Base-by-base conservation (phyloP, 2,888 invertebrate genomes). In the Globia sparganii region DNA sequence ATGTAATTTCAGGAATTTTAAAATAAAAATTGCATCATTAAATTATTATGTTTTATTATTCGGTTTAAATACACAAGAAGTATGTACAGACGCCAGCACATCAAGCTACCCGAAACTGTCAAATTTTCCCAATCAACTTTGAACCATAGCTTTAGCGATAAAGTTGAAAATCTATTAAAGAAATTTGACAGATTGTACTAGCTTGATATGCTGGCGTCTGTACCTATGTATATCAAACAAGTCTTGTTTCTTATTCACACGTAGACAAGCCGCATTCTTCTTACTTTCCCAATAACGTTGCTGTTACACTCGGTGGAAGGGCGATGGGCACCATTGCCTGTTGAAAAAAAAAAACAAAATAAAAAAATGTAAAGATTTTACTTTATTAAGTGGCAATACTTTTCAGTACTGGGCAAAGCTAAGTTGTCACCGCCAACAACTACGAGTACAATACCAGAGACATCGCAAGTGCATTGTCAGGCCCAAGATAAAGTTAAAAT, bases 221-320 rank as follows among this genome's bases (percentile, higher is more conserved):
- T n/a, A n/a, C n/a, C 4, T 2, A 1, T 1, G 11, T 34, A 28
- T 25, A 4, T 37, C 4, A 18, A 46, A 21, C 11, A 40, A 31
- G 25, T 49, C 21, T 31, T 53, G 1, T 31, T n/a, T 49, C 1
- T 76, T 21, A 21, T 21, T 13, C 18, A 13, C 18, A 28, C 5
- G 11, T 69, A 49, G 46, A 9, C 3, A 58, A 43, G 2, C 9
- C 31, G n/a, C 2, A 34, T 15, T 46, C 9, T 46, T 18, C 9
- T 80, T 53, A 84, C 31, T 80, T 72, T 61, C 84, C 84, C 31
- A 84, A 66, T 46, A 84, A 74, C 0, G 73, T 13, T 31, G 79
- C 66, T 31, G 83, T 82, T n/a, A 82, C 78, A 58, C 73, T 80
- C 28, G 79, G n/a, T 9, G 87, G 77, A 31, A 84, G 56, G n/a